Conservation (phyloP, 1,140 invertebrate species). For the Antheraea mylitta region DNA sequence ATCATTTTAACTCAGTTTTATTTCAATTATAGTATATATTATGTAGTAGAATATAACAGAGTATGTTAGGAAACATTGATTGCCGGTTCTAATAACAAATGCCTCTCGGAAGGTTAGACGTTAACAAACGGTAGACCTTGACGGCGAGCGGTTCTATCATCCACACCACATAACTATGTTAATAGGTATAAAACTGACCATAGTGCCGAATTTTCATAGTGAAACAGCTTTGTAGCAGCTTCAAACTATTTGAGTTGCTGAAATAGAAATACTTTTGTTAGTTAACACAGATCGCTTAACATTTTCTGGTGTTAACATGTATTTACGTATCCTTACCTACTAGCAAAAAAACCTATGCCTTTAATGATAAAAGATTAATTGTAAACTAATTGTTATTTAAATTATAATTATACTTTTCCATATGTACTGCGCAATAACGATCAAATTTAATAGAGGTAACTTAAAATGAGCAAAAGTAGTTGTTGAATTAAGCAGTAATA, state of each 20-base stretch:
- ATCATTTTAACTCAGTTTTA: neutral
- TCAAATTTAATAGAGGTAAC: too few species aligned
- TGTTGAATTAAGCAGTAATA: too few species aligned
- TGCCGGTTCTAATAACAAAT: conserved; percentile 57
- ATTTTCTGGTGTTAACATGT: too few species aligned
- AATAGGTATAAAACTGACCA: neutral
- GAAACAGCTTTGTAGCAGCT: neutral
- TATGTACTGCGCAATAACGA: too few species aligned
- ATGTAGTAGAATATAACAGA: conserved; percentile 9
- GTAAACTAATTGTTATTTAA: too few species aligned
- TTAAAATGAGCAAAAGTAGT: too few species aligned
- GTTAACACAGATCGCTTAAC: too few species aligned
- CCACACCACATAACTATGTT: conserved; percentile 28
- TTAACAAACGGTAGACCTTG: conserved; percentile 38
- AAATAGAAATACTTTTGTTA: neutral
- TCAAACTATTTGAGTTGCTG: too few species aligned
- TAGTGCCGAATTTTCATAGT: neutral
- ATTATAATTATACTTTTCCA: too few species aligned
- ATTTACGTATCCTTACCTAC: too few species aligned
- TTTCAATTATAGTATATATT: neutral
- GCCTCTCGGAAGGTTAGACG: conserved; percentile 42
- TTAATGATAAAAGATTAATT: too few species aligned
- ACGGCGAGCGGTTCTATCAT: conserved; percentile 42
- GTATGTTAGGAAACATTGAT: conserved; percentile 34
- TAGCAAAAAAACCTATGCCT: too few species aligned